Evolutionary conservation across 1,140 invertebrate species (phyloP).

Genomic region (Conus betulinus): DNA sequence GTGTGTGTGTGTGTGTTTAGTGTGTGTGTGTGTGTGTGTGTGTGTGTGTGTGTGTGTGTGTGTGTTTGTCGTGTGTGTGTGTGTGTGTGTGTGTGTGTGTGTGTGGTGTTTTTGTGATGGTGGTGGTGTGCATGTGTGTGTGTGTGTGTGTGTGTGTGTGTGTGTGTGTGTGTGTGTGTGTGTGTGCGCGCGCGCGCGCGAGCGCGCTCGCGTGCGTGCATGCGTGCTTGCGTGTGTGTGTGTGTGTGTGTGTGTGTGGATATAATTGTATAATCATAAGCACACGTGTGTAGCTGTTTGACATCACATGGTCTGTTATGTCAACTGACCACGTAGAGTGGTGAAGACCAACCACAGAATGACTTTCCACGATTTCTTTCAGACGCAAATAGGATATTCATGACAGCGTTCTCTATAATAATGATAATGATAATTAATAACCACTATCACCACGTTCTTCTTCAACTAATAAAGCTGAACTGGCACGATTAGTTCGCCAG

Average conservation of each 20-base stretch:
- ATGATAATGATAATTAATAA: no score
- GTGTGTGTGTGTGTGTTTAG: background rate
- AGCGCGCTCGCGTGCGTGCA: no score
- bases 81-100: background rate
- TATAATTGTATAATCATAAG: background rate
- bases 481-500: no score
- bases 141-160: background rate
- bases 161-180: no score
- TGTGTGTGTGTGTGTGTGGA: background rate
- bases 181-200: background rate
- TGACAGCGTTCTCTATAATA: no score
- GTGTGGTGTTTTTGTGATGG: background rate
- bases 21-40: background rate
- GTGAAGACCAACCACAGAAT: no score
- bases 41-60: background rate
- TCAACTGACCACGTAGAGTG: no score
- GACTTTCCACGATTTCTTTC: no score
- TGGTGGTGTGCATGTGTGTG: background rate
- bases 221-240: background rate
- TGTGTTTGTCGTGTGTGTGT: slow-evolving; percentile 2
- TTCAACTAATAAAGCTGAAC: no score
- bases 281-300: background rate
- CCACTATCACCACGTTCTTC: no score
- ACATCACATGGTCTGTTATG: no score
- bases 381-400: no score